Base-by-base conservation (phyloP, 2,888 invertebrate genomes). In the Hermaeophaga mercurialis region DNA sequence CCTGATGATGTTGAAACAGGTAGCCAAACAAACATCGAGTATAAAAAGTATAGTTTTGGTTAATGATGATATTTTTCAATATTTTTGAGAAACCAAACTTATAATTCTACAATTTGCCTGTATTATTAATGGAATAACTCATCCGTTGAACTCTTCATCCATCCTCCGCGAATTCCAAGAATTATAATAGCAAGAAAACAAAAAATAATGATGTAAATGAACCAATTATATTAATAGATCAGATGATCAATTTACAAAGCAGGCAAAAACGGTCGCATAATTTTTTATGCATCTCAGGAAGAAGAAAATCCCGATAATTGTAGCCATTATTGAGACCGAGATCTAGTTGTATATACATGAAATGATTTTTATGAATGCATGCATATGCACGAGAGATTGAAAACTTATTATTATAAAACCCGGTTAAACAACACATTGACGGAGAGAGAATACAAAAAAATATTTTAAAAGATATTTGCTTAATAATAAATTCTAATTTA, bases 141-240 rank as follows among this genome's bases (percentile, higher is more conserved):
- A 8, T 28, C 9, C 8, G 9, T 9, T 3, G 9, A 5, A 28
- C 28, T 5, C 28, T 8, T 9, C n/a, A 31, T 11, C 3, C 31
- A 31, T 31, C 11, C 12, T 28, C 28, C 5, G 9, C n/a, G 9
- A 31, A 4, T 31, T 31, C 31, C 3, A n/a, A 31, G 31, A 31
- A 31, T 31, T 6, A 31, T 31, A 3, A 31, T 3, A 5, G 1
- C 31, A 11, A 11, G 9, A 31, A 31, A 8, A 31, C 31, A 31
- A 31, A 71, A 80, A 80, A 70, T n/a, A 80, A 39, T 28, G 49
- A 44, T 34, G 54, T 48, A 50, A 55, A 22, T n/a, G 18, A n/a
- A 24, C 26, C 12, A 39, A 50, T 50, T 50, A 50, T 15, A 50
- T 31, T 39, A 17, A 41, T 17, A 48, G 24, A 26, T 36, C 41